Evolutionary conservation across 2,113 vertebrate genomes (phyloP).

Genomic region (Dinomys branickii): DNA sequence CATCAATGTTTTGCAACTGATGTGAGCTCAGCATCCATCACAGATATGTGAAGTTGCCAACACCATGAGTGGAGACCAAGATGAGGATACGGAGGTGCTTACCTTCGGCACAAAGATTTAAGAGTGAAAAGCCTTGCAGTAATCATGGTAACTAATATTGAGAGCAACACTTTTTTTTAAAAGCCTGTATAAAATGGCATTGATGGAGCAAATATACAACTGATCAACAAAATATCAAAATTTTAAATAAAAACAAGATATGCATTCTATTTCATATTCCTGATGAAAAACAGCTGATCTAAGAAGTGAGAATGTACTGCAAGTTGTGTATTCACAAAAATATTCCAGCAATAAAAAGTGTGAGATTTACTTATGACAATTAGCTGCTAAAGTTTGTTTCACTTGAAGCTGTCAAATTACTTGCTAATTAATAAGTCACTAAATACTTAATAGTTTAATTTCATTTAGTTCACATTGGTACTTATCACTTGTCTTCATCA

Average conservation of each 20-base stretch:
- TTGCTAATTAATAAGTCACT: conserved; percentile 23
- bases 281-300: background rate
- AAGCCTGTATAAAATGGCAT: background rate
- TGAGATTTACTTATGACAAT: background rate
- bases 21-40: background rate
- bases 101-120: background rate
- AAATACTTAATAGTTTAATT: background rate
- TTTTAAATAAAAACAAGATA: background rate
- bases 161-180: background rate
- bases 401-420: background rate
- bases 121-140: background rate
- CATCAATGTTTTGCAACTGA: background rate
- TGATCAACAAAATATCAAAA: background rate
- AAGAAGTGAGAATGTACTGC: background rate
- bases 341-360: background rate
- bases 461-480: background rate
- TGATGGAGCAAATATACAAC: background rate
- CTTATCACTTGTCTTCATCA: background rate
- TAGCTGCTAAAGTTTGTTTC: background rate
- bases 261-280: background rate
- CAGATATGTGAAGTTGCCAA: background rate
- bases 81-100: background rate
- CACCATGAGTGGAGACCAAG: fast-evolving
- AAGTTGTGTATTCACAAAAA: background rate
- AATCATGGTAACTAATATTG: background rate